These are phyloP conservation scores for Nibea albiflora DNA, from an alignment of 2,113 vertebrate genomes.

Conservation along the genomic window DNA sequence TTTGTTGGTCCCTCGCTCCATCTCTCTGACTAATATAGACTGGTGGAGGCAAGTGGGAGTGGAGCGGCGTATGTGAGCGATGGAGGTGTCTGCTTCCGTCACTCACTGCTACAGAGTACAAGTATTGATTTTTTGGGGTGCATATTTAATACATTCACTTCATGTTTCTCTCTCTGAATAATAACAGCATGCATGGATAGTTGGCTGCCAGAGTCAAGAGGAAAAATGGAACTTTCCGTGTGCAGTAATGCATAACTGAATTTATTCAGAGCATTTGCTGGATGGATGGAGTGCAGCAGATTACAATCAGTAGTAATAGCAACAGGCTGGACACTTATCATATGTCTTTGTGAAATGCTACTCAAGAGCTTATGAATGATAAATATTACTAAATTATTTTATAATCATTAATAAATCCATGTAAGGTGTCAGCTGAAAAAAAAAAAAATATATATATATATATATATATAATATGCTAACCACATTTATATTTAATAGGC, in stretches of 20 bases:
- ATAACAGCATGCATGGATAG: slow-evolving; percentile 43
- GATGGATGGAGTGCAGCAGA: background rate
- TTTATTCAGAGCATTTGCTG: slow-evolving; percentile 30
- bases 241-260: slow-evolving; percentile 24
- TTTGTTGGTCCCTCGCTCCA: slow-evolving; percentile 56
- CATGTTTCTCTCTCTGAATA: slow-evolving; percentile 59
- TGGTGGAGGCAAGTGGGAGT: slow-evolving; percentile 56
- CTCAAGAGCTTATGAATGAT: background rate
- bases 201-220: slow-evolving; percentile 45
- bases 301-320: background rate
- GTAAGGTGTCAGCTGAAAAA: background rate
- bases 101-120: slow-evolving; percentile 57
- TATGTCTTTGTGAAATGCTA: background rate
- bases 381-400: background rate
- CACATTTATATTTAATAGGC: background rate
- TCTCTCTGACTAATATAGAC: slow-evolving; percentile 59
- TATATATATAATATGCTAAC: no score
- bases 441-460: no score
- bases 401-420: background rate
- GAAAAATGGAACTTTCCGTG: slow-evolving; percentile 34
- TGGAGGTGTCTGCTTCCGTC: slow-evolving; percentile 65
- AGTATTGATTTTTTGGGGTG: slow-evolving; percentile 66
- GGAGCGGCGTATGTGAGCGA: slow-evolving; percentile 53
- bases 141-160: slow-evolving; percentile 68
- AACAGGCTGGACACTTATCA: background rate